Percentiles rank a stretch among this genome's conserved stretches.
Conservation (phyloP, 1,140 invertebrate species). For the Lordiphosa mommai region DNA sequence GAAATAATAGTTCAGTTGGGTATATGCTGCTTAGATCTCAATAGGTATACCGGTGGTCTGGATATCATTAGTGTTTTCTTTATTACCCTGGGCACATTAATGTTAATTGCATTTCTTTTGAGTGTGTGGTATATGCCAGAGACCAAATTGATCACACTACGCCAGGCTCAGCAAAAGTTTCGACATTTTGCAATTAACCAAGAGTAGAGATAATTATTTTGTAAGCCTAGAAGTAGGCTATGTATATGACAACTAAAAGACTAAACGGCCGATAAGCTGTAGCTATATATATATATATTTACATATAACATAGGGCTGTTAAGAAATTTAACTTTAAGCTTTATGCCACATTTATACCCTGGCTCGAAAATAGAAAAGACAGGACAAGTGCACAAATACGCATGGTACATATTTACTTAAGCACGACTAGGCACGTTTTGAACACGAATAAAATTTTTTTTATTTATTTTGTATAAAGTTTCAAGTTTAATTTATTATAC, state of each 20-base stretch:
- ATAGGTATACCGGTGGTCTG: background rate
- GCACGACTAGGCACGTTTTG: too few species aligned
- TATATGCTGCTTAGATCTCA: constrained; percentile 21
- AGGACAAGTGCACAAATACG: too few species aligned
- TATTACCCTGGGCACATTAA: constrained; percentile 32
- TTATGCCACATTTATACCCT: too few species aligned
- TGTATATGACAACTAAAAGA: constrained; percentile 10
- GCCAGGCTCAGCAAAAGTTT: constrained; percentile 59
- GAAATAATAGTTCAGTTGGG: constrained; percentile 51
- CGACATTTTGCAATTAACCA: constrained; percentile 34
- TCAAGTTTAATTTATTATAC: too few species aligned
- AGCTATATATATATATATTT: too few species aligned
- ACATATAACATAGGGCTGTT: too few species aligned
- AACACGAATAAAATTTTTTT: too few species aligned
- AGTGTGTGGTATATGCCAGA: constrained; percentile 60
- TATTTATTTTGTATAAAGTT: too few species aligned
- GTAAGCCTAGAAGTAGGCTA: constrained; percentile 26
- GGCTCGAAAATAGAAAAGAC: too few species aligned
- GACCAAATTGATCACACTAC: constrained; percentile 53
- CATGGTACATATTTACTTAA: too few species aligned
- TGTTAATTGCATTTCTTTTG: constrained; percentile 37
- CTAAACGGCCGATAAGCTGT: constrained; percentile 22
- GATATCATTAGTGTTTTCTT: constrained; percentile 24
- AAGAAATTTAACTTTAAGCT: too few species aligned
- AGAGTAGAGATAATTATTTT: background rate